Percentiles rank a stretch among this genome's conserved stretches.
These are phyloP conservation scores for Napeogenes inachia DNA, from an alignment of 2,888 invertebrate genomes.

Conservation along the genomic window DNA sequence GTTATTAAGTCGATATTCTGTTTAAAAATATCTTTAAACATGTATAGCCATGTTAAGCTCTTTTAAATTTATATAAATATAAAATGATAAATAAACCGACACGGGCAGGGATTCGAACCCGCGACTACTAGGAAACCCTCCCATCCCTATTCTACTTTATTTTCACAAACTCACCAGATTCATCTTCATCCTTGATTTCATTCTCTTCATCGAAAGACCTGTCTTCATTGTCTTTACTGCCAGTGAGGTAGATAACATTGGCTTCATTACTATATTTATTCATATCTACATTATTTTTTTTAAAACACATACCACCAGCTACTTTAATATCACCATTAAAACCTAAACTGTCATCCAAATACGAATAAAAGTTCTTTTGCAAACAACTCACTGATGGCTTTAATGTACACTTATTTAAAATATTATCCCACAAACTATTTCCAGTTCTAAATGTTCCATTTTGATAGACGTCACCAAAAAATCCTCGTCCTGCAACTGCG, in stretches of 20 bases:
- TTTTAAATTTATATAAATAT: too few relatives aligned
- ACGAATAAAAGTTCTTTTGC: constrained; percentile 86
- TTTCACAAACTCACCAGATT: constrained; percentile 50
- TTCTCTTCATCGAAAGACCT: constrained; percentile 59
- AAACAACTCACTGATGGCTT: constrained; percentile 84
- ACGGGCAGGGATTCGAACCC: too few relatives aligned
- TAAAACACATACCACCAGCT: constrained; percentile 80
- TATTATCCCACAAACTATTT: constrained; percentile 84
- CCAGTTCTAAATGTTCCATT: constrained; percentile 76
- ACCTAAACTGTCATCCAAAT: constrained; percentile 81
- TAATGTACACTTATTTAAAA: constrained; percentile 83
- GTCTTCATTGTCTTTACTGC: constrained; percentile 47
- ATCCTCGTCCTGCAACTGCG: constrained; percentile 56
- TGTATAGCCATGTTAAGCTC: too few relatives aligned
- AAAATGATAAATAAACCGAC: too few relatives aligned
- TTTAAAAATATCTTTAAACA: too few relatives aligned
- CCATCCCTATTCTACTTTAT: constrained; percentile 9
- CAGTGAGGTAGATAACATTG: constrained; percentile 68
- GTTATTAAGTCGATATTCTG: too few relatives aligned
- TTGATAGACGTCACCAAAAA: constrained; percentile 57
- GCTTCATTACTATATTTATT: constrained; percentile 74
- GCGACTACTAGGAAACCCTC: too few relatives aligned
- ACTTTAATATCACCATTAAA: constrained; percentile 81
- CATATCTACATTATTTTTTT: constrained; percentile 79
- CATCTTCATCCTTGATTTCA: constrained; percentile 57